A percentile compares a stretch with the other conserved stretches of the same genome.
These are phyloP conservation scores for Pristis pectinata DNA, from an alignment of 2,797 vertebrate genomes.

Conservation along the genomic window DNA sequence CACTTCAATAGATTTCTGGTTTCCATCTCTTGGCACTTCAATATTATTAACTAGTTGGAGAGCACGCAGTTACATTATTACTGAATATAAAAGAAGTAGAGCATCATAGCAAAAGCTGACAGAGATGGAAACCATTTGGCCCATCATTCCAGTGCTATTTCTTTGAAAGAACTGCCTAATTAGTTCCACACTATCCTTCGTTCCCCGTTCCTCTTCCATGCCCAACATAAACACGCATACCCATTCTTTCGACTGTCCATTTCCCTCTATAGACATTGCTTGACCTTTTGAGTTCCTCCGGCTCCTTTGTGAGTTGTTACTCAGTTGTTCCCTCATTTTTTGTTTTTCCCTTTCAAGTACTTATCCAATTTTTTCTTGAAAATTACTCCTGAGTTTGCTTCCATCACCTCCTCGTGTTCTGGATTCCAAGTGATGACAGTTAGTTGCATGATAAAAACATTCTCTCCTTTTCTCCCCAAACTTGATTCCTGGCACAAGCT, in stretches of 20 bases:
- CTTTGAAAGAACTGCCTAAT: neutral
- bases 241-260: no score
- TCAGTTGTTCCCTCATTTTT: no score
- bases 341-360: neutral
- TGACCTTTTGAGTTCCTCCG: no score
- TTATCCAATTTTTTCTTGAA: neutral
- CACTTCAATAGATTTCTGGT: neutral
- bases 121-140: neutral
- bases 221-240: no score
- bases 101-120: neutral
- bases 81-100: neutral
- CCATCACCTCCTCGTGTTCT: no score
- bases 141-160: neutral
- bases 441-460: neutral
- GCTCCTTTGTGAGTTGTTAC: no score
- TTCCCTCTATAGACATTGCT: no score
- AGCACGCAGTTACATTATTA: neutral
- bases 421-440: neutral
- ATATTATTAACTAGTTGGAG: neutral
- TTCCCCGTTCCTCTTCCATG: no score
- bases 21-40: neutral
- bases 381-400: neutral
- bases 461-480: neutral
- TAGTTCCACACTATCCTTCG: neutral
- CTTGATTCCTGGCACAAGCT: neutral